Base-by-base conservation (phyloP, 23 tunicate genomes). In the Ciona savignyi region DNA sequence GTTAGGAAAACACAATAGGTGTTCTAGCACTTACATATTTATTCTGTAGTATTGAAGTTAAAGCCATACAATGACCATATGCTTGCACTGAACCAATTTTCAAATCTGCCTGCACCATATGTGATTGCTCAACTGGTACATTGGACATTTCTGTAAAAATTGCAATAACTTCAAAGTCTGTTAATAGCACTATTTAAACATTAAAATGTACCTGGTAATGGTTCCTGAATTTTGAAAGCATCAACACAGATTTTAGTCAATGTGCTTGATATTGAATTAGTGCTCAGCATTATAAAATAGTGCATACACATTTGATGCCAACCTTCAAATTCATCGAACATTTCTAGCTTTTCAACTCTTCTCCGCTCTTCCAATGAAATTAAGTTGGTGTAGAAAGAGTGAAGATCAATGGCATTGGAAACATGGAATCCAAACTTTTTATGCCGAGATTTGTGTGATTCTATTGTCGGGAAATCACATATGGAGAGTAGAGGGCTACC, bases 251-350 rank as follows among this genome's bases (percentile, higher is more conserved):
- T 22, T n/a, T 63, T 22, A 9, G 28, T 22, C 35, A 74, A 21
- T 32, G 25, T 22, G 30, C 29, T 60, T n/a, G 24, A 3, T 2
- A 66, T 24, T 0, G 91, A 78, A 60, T 91, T 91, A n/a, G 97
- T 91, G 51, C 77, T 74, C 28, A 85, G 80, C 25, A 91, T 31
- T 33, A 73, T 56, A 66, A 85, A 79, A 62, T 91, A 91, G 60
- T 91, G 97, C 76, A 79, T 60, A 51, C 86, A 76, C 70, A 74
- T 88, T 61, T 70, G 83, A 60, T 91, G 91, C 91, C 91, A 91
- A 4, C 87, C 97, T 34, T 91, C 97, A 65, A 32, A 91, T 70
- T 91, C 97, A 70, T 91, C 97, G 67, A 91, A 91, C 31, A 79
- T 23, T 75, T 89, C 96, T 11, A 89, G 26, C 0, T 74, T 75